Conservation (phyloP, 2,888 invertebrate genomes). For the Drosophila histrio region DNA sequence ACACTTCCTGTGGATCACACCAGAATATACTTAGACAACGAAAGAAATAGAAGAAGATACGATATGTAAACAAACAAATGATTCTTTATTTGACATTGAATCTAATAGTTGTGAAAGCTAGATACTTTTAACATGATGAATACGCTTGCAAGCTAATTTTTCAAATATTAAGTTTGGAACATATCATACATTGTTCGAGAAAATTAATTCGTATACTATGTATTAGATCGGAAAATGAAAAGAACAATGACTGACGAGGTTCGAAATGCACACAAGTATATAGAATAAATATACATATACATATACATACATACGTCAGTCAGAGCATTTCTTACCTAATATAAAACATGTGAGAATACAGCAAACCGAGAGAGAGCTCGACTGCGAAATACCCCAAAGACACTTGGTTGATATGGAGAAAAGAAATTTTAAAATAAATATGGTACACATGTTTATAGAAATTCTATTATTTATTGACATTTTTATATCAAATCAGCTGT, state of each 20-base stretch:
- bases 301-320: neutral
- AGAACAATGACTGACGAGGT: constrained; percentile 7
- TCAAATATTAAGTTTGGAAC: neutral
- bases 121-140: neutral
- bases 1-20: constrained; percentile 9
- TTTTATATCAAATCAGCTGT: no score
- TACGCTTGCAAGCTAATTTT: neutral
- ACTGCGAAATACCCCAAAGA: neutral
- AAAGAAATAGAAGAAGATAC: neutral
- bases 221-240: constrained; percentile 3
- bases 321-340: neutral
- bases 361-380: neutral
- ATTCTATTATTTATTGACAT: no score
- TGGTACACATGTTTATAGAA: no score
- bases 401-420: neutral
- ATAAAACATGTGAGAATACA: neutral
- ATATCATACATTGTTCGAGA: neutral
- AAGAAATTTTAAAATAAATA: neutral
- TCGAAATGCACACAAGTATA: constrained; percentile 11
- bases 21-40: neutral
- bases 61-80: neutral
- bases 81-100: neutral
- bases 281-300: neutral
- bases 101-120: neutral
- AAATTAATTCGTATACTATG: neutral